Percentiles rank a stretch among this genome's conserved stretches.
Conservation (phyloP, 2,113 vertebrate species). For the Tursiops truncatus region DNA sequence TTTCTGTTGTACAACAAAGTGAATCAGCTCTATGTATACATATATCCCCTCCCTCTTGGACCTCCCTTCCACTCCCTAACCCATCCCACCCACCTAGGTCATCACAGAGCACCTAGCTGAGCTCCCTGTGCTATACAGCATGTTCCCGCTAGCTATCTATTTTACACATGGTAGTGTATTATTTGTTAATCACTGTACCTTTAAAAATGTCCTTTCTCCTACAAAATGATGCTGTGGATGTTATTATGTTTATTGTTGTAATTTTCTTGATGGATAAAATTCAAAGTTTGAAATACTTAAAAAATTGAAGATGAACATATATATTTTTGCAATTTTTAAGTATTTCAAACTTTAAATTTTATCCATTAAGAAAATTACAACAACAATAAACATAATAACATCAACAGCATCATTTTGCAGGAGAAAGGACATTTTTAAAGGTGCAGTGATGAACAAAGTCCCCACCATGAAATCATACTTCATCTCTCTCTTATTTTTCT, state of each 20-base stretch:
- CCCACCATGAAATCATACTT: accelerated
- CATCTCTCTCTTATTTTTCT: not conserved
- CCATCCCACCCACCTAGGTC: too few species aligned
- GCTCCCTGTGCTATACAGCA: too few species aligned
- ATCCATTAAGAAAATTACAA: not conserved
- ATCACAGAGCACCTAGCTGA: too few species aligned
- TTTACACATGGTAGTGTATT: too few species aligned
- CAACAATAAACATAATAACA: not conserved
- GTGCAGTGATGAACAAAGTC: not conserved
- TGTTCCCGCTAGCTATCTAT: too few species aligned
- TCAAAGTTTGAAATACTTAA: not conserved
- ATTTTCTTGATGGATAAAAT: not conserved
- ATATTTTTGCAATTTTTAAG: not conserved
- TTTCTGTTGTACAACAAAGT: too few species aligned
- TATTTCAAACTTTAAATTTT: not conserved
- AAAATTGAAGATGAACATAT: not conserved
- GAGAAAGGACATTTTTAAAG: not conserved
- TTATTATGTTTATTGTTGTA: not conserved
- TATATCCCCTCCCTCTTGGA: too few species aligned
- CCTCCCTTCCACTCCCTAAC: too few species aligned
- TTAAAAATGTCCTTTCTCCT: not conserved
- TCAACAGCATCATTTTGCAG: not conserved
- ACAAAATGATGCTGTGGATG: not conserved
- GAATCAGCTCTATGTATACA: too few species aligned
- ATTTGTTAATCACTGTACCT: not conserved